phyloP scores from a whole-genome alignment of 2,113 vertebrate genomes.

The Bombycilla garrulus region DNA sequence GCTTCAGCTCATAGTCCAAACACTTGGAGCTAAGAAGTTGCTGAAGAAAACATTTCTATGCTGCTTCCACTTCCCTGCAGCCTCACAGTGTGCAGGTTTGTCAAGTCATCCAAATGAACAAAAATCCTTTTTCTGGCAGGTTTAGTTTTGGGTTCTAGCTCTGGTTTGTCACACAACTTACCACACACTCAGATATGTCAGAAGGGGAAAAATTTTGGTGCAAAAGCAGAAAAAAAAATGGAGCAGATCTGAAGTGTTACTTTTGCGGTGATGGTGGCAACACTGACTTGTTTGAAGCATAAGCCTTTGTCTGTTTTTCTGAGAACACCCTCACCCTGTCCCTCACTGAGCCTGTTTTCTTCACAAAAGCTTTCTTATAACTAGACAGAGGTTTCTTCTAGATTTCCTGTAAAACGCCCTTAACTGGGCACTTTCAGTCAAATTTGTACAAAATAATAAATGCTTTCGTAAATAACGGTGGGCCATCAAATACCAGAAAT shows the following conservation, averaged over 20 bases:
- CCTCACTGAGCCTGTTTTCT: neutral
- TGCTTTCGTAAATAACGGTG: neutral
- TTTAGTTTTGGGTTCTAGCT: neutral
- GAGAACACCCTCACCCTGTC: neutral
- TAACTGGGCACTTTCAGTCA: neutral
- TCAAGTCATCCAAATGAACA: neutral
- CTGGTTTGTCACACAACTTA: neutral
- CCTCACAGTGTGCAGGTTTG: fast-evolving
- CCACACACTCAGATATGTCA: fast-evolving
- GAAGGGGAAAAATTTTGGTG: neutral
- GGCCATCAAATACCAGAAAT: neutral
- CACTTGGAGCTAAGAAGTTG: neutral
- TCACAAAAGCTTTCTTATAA: neutral
- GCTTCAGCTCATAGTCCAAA: neutral
- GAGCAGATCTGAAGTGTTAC: neutral
- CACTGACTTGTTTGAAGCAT: neutral
- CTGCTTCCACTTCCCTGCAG: fast-evolving
- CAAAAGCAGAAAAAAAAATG: neutral
- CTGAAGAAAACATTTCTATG: neutral
- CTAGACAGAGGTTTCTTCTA: neutral
- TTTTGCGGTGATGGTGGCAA: neutral
- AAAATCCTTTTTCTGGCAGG: neutral
- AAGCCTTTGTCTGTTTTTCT: neutral
- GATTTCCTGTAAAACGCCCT: neutral
- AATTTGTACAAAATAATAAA: neutral